phyloP scores from a whole-genome alignment of 2,888 invertebrate genomes.

The Drosophila picticornis region DNA sequence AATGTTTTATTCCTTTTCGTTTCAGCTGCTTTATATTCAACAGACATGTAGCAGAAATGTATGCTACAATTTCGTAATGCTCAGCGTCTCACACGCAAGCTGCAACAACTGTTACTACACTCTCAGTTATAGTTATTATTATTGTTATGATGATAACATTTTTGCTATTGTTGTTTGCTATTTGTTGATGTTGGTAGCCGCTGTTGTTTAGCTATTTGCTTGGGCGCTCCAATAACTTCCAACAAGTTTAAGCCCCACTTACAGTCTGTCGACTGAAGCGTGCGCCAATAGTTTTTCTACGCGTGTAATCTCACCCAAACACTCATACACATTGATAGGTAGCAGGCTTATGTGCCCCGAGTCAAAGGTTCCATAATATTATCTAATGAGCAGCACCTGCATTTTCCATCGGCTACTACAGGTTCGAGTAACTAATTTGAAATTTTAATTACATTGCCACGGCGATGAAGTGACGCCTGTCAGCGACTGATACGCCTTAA shows the following conservation, averaged over 20 bases:
- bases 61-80: slow-evolving; percentile 59
- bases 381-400: slow-evolving; percentile 50
- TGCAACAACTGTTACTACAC: slow-evolving; percentile 60
- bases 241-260: slow-evolving; percentile 11
- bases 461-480: slow-evolving; percentile 63
- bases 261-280: slow-evolving; percentile 40
- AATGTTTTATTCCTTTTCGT: slow-evolving; percentile 38
- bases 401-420: slow-evolving; percentile 19
- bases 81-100: slow-evolving; percentile 13
- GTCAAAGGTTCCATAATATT: slow-evolving; percentile 27
- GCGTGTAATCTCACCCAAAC: background rate
- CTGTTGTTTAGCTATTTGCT: slow-evolving; percentile 50
- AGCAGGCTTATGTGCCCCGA: background rate
- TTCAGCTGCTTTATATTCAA: slow-evolving; percentile 54
- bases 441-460: slow-evolving; percentile 75
- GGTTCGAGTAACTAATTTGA: slow-evolving; percentile 60
- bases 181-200: slow-evolving; percentile 10
- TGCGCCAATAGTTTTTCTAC: slow-evolving; percentile 38
- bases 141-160: slow-evolving; percentile 75
- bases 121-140: slow-evolving; percentile 72
- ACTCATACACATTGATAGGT: background rate
- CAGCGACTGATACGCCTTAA: slow-evolving; percentile 72
- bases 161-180: slow-evolving; percentile 30
- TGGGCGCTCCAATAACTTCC: slow-evolving; percentile 39
- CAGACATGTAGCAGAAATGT: slow-evolving; percentile 47